Base-by-base conservation (phyloP, 1,140 invertebrate genomes). In the Onthophagus taurus region DNA sequence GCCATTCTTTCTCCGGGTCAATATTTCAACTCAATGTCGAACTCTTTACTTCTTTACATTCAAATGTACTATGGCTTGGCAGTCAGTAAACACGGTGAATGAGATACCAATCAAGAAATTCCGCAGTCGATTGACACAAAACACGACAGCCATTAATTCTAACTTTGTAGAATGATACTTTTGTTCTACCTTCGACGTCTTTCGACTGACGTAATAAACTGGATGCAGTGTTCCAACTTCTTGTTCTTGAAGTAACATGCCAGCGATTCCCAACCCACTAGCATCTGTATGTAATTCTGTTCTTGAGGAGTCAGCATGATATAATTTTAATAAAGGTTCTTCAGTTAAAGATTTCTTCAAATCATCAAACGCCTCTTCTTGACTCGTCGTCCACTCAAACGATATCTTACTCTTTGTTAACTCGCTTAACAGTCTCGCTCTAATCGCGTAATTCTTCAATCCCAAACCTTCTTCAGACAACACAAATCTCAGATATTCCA, bases 81-180 rank as follows among this genome's bases (percentile, higher is more conserved):
- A 67, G 56, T 53, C 64, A 4, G 42, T 66, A 29, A 64, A 53
- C 31, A 58, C 54, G 33, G 34, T 60, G 29, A 68, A 70, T 8
- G 35, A 24, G 12, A 56, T 59, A 1, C 61, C 62, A 13, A 64
- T 11, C 5, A 66, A 13, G 36, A 60, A 67, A 8, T 61, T 53
- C 17, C 59, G 49, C 24, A 66, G 20, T 36, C 34, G 12, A 12
- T 45, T 24, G n/a, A 48, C 12, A 30, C 14, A 17, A 11, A 16
- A 35, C 7, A 48, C 42, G 12, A 48, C 46, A 0, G 57, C 58
- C n/a, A 60, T 6, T 13, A 53, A 33, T 39, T 58, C 54, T 29
- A 58, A 41, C 37, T 54, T 50, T 36, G 47, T 50, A 2, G 53
- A 55, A 44, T 58, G 56, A 35, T 55, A 57, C 6, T 43, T 36